Base-by-base conservation (phyloP, 2,113 vertebrate genomes). In the Mixornis gularis region DNA sequence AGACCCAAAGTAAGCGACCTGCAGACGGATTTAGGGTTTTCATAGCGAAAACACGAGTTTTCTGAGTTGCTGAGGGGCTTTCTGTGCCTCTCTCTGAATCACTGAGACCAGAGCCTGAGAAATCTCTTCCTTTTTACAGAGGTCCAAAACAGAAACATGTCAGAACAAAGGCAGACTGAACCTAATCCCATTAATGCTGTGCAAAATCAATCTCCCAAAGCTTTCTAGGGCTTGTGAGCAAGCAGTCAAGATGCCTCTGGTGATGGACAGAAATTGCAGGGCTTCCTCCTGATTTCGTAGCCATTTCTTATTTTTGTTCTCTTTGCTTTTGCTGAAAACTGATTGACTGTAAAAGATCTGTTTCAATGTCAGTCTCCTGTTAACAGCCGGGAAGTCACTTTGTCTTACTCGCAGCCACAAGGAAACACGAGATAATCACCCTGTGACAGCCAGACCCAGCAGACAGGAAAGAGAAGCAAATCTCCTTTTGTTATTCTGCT, bases 351-450 rank as follows among this genome's bases (percentile, higher is more conserved):
- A 91, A 93, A 94, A 94, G 78, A 96, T 91, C 89, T 73, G 78
- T 85, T 70, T 36, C 92, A 94, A n/a, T 74, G 92, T 80, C 92
- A 83, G 71, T 53, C 81, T 93, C 59, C 87, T 4, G 18, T 78
- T 93, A 92, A 83, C 71, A 89, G 82, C 87, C 91, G 79, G 83
- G 92, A 93, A 92, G 91, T 92, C 95, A 92, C 92, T 94, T 92
- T 87, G 79, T 92, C 94, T 95, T 89, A 79, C 84, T 87, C 40
- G 63, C 66, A 93, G 79, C 88, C 71, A 91, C 87, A 73, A 85
- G 73, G 62, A 92, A 93, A 91, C 92, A 82, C 17, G 78, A 79
- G 87, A 94, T 91, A 94, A 94, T 96, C 84, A 89, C 79, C 71
- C 76, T 73, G 91, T 83, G 96, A 95, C 94, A 96, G 81, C 51